Evolutionary conservation across 2,888 invertebrate species (phyloP), one percentile per base, ranked within the genome.

Genomic region (Erpobdella octoculata): DNA sequence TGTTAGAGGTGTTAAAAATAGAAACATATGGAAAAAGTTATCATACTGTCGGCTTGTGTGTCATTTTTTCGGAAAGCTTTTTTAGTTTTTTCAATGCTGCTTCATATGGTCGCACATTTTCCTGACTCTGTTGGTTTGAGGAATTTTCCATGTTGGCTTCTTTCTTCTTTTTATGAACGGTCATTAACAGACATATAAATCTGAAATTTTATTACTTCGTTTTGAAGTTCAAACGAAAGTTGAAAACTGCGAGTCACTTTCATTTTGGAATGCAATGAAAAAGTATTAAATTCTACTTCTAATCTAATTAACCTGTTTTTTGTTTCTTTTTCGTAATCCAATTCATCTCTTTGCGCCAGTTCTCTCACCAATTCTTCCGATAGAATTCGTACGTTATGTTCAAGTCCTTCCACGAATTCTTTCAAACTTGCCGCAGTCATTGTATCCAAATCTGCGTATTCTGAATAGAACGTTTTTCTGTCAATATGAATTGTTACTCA

Each of bases 261-360:
- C 53, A n/a, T n/a, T 21, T 53, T 53, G 21, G 5, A 53, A 53
- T 28, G 28, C 4, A 25, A 6, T 6, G 53, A 53, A 53, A 6
- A 28, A 9, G 2, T 53, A 1, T 53, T 53, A 25, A 53, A 28
- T 1, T 6, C 21, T 6, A 6, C 53, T 8, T 2, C 46, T 3
- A n/a, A n/a, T n/a, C 18, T 21, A 46, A 46, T 46, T 12, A 33
- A 62, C 62, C 62, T 62, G 15, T 62, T 62, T 62, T 62, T 62
- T 8, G 62, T 62, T 31, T 62, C 62, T 31, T 62, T 62, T 18
- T 62, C 62, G 62, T 62, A 62, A 35, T 33, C 31, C 28, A 62
- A 35, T 62, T 62, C 62, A 62, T 62, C 62, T 35, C 62, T 62
- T 6, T 28, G n/a, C n/a, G 62, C 62, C 62, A 62, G 31, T 35